Evolutionary conservation across 2,113 vertebrate species (phyloP).

Genomic region (Rhagologus leucostigma): DNA sequence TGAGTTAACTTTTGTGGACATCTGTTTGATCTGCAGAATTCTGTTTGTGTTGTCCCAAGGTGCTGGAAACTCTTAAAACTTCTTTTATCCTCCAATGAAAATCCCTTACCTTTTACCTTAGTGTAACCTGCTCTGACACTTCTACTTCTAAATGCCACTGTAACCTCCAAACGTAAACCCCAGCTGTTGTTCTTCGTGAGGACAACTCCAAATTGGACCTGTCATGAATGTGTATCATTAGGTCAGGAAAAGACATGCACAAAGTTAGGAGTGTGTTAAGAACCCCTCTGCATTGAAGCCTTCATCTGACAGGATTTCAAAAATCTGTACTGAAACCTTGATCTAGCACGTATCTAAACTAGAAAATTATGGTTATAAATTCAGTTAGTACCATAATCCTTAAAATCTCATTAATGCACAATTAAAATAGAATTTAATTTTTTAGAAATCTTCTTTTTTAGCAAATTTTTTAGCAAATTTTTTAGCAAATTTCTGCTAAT

Average conservation of each 20-base stretch:
- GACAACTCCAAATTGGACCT: background rate
- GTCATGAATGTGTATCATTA: background rate
- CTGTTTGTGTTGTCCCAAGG: background rate
- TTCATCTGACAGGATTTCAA: background rate
- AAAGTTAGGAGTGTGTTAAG: background rate
- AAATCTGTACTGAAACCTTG: background rate
- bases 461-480: no score
- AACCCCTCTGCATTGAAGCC: background rate
- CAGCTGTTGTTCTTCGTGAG: conserved; percentile 45
- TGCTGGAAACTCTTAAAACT: background rate
- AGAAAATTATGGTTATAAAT: background rate
- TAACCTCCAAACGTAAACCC: conserved; percentile 45
- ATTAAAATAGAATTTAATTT: background rate
- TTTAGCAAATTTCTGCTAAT: background rate
- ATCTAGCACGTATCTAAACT: background rate
- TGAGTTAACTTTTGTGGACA: background rate
- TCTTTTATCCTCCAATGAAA: background rate
- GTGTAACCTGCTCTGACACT: conserved; percentile 33
- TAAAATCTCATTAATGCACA: background rate
- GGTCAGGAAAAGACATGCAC: background rate
- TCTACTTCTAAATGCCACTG: conserved; percentile 33
- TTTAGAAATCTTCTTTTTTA: background rate
- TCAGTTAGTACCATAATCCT: background rate
- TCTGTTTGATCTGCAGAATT: background rate
- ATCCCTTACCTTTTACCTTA: background rate